These are phyloP conservation scores for Molothrus ater DNA, from an alignment of 2,797 vertebrate genomes.

Conservation along the genomic window DNA sequence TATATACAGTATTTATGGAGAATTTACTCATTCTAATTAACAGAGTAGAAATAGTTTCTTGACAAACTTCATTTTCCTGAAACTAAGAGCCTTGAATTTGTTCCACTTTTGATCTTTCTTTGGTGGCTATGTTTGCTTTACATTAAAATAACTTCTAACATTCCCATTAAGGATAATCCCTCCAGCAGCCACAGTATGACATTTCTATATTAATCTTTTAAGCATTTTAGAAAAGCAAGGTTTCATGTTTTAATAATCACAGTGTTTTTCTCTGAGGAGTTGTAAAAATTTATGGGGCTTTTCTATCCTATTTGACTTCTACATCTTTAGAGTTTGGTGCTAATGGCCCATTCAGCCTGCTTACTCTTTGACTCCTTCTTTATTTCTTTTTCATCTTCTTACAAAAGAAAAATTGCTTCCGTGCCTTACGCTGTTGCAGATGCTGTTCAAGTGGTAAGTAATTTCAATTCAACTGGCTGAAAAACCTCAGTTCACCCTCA, in stretches of 20 bases:
- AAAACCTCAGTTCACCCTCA: not conserved
- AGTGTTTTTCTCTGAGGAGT: constrained; percentile 63
- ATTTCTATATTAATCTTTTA: constrained; percentile 73
- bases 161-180: constrained; percentile 72
- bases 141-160: constrained; percentile 70
- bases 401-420: constrained; percentile 61
- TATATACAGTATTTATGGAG: constrained; percentile 24
- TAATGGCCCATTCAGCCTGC: constrained; percentile 62
- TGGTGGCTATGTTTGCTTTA: constrained; percentile 66
- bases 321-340: constrained; percentile 68
- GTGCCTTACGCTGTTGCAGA: constrained; percentile 18
- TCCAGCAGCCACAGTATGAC: constrained; percentile 63
- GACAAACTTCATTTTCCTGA: constrained; percentile 57
- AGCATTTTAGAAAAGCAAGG: constrained; percentile 70
- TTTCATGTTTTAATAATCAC: constrained; percentile 75
- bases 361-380: constrained; percentile 52
- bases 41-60: constrained; percentile 34
- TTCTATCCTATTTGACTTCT: constrained; percentile 73
- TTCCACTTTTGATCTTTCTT: constrained; percentile 67
- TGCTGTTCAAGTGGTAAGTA: constrained; percentile 30
- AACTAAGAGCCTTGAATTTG: constrained; percentile 47
- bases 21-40: constrained; percentile 50
- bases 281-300: constrained; percentile 74
- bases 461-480: constrained; percentile 26
- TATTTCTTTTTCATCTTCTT: constrained; percentile 68